Percentiles rank a stretch among this genome's conserved stretches.
These are phyloP conservation scores for Uropsilus gracilis DNA, from an alignment of 2,113 vertebrate genomes.

Conservation along the genomic window DNA sequence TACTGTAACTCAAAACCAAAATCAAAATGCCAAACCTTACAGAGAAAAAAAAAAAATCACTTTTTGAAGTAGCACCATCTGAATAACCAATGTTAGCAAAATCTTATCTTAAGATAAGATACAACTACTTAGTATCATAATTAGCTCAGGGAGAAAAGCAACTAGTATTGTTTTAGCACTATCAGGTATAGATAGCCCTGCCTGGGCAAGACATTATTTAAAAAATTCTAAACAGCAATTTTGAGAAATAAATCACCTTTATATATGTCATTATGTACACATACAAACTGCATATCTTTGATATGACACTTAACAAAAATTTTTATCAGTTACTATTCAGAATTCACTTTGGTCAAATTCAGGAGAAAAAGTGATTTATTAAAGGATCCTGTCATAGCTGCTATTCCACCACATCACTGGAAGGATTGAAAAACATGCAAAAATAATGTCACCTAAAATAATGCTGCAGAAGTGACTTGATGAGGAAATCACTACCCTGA, in stretches of 20 bases:
- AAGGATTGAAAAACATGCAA: background rate
- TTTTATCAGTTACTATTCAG: background rate
- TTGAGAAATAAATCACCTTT: constrained; percentile 16
- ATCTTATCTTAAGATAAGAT: background rate
- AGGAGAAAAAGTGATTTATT: constrained; percentile 1
- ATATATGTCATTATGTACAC: background rate
- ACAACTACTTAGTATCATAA: background rate
- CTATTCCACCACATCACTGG: background rate
- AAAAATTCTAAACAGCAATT: background rate
- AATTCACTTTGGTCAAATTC: constrained; percentile 20
- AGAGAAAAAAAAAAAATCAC: background rate
- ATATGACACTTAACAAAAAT: background rate
- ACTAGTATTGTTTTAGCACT: background rate
- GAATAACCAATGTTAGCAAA: background rate
- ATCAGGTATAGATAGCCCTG: background rate
- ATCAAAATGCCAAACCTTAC: background rate
- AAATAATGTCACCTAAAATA: constrained; percentile 26
- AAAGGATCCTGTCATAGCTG: background rate
- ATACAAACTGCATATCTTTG: background rate
- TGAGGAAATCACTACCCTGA: background rate
- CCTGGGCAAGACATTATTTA: background rate
- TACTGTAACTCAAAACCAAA: background rate
- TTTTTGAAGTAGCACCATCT: background rate
- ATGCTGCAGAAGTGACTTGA: background rate
- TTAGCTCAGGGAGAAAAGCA: background rate